phyloP scores from a whole-genome alignment of 2,113 vertebrate genomes.

The Gymnogyps californianus region DNA sequence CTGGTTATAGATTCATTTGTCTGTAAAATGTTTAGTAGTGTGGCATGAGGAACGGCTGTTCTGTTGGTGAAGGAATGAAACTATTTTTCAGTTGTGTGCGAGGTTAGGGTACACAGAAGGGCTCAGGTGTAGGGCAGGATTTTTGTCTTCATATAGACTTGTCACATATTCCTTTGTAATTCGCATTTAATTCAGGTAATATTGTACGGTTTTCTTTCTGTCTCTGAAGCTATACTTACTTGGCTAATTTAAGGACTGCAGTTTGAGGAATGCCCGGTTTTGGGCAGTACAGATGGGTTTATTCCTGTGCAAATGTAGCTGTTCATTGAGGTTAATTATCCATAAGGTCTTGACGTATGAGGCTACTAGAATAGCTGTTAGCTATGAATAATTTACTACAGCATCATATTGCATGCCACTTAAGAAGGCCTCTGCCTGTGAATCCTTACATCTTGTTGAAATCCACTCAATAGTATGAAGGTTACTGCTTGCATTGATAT shows the following conservation, averaged over 20 bases:
- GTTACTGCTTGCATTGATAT: background rate
- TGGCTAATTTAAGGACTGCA: background rate
- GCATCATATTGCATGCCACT: slow-evolving; percentile 9
- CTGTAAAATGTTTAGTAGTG: background rate
- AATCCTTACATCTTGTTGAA: background rate
- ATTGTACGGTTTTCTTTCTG: background rate
- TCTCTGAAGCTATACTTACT: background rate
- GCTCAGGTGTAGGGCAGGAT: background rate
- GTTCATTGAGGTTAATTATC: slow-evolving; percentile 20
- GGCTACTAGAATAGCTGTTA: slow-evolving; percentile 20
- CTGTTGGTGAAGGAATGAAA: background rate
- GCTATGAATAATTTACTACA: slow-evolving; percentile 63
- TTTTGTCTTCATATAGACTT: background rate
- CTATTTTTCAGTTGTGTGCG: background rate
- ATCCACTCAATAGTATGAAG: background rate
- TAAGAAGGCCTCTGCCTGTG: background rate
- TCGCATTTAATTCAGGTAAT: background rate
- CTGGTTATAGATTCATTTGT: background rate
- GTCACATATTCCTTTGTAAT: background rate
- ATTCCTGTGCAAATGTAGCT: background rate
- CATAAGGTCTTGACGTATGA: slow-evolving; percentile 2
- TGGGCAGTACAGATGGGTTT: background rate
- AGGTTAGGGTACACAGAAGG: background rate
- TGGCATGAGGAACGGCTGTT: background rate
- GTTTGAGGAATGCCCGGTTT: background rate